These are phyloP conservation scores for Microvelia longipes DNA, from an alignment of 1,140 invertebrate genomes.

Conservation along the genomic window DNA sequence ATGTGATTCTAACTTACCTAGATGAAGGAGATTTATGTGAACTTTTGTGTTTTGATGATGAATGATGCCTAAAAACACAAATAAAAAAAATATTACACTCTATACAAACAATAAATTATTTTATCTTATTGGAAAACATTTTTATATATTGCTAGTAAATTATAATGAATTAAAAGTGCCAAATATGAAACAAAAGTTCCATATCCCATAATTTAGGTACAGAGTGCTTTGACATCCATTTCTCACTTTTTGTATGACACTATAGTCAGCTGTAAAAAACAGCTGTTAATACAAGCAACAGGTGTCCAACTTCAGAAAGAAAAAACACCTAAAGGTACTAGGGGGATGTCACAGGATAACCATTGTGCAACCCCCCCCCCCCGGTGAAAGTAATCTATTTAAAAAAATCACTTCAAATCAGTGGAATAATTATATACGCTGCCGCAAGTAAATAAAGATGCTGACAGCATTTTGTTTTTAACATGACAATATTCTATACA, in stretches of 20 bases:
- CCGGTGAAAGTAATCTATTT: too few relatives aligned
- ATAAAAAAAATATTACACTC: conserved; percentile 1
- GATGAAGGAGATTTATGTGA: conserved; percentile 6
- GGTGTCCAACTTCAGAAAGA: too few relatives aligned
- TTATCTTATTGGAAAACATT: neutral
- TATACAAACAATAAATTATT: neutral
- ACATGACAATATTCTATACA: too few relatives aligned
- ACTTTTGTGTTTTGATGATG: conserved; percentile 21
- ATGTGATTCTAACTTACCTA: neutral
- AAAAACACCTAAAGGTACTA: too few relatives aligned
- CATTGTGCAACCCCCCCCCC: too few relatives aligned
- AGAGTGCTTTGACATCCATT: neutral
- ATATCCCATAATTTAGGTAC: neutral
- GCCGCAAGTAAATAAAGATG: too few relatives aligned
- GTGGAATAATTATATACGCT: too few relatives aligned
- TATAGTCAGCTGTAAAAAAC: too few relatives aligned
- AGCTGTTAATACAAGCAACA: too few relatives aligned
- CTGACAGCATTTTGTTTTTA: too few relatives aligned
- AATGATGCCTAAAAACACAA: conserved; percentile 20
- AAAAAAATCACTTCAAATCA: too few relatives aligned
- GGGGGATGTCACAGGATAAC: too few relatives aligned
- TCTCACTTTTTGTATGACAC: neutral
- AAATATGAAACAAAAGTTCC: neutral
- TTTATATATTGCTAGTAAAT: neutral
- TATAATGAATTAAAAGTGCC: neutral